Conservation (phyloP, 2,113 vertebrate species). For the Chionomys nivalis region DNA sequence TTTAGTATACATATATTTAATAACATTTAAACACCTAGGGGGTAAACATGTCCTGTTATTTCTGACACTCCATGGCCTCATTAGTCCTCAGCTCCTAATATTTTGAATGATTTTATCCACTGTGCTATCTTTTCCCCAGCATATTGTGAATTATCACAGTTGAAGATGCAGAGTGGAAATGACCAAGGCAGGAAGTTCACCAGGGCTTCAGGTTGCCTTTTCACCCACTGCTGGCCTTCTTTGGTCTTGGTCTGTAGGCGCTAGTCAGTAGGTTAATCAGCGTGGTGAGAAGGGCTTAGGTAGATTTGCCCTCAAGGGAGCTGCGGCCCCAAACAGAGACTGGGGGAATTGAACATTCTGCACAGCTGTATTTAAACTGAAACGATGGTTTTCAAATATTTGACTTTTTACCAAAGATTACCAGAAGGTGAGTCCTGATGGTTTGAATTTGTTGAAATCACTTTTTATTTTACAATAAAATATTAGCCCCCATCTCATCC, state of each 20-base stretch:
- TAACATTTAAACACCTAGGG: background rate
- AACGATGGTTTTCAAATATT: slow-evolving; percentile 7
- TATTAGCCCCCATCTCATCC: background rate
- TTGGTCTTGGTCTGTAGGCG: background rate
- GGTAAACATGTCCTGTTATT: background rate
- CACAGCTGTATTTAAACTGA: background rate
- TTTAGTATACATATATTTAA: background rate
- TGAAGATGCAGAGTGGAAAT: slow-evolving; percentile 25
- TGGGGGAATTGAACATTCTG: background rate
- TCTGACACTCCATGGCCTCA: background rate
- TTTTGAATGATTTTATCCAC: background rate
- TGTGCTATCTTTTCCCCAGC: slow-evolving; percentile 27
- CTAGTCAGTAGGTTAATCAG: background rate
- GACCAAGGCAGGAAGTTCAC: background rate
- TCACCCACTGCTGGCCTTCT: background rate
- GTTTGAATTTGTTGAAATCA: slow-evolving; percentile 8
- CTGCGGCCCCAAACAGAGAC: background rate
- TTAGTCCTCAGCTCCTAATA: background rate
- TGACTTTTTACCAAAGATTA: slow-evolving; percentile 58
- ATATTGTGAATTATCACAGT: slow-evolving; percentile 20
- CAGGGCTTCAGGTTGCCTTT: background rate
- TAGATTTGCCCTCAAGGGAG: background rate
- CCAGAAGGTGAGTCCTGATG: background rate
- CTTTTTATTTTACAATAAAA: slow-evolving; percentile 27
- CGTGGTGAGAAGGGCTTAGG: background rate